Percentiles rank a stretch among this genome's conserved stretches.
Conservation (phyloP, 2,888 invertebrate species). For the Ommatoiulus sabulosus region DNA sequence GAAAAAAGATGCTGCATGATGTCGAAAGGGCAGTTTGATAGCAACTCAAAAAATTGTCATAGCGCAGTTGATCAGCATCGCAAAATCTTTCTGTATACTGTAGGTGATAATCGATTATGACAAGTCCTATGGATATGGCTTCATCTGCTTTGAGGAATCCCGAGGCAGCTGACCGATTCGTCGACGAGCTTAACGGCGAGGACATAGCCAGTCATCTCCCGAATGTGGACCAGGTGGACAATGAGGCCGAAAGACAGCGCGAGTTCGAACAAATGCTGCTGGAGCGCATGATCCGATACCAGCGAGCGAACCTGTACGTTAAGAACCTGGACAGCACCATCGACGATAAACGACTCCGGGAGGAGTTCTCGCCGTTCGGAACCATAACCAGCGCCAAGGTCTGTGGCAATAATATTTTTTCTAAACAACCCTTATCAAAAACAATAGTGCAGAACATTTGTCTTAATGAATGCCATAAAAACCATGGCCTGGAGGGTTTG, state of each 20-base stretch:
- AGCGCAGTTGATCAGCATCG: no score
- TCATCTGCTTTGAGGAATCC: conserved; percentile 97
- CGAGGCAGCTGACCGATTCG: conserved; percentile 94
- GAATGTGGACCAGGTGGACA: conserved; percentile 98
- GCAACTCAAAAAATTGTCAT: no score
- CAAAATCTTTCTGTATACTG: no score
- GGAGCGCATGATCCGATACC: conserved; percentile 84
- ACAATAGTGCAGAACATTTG: no score
- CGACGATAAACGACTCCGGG: conserved; percentile 94
- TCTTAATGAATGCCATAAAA: no score
- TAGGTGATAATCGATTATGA: conserved; percentile 88
- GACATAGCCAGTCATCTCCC: conserved; percentile 86
- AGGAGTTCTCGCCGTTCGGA: conserved; percentile 95
- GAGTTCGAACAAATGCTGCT: conserved; percentile 96
- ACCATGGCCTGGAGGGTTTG: no score
- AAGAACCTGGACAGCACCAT: conserved; percentile 99
- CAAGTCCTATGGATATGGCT: conserved; percentile 97
- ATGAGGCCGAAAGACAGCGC: conserved; percentile 98
- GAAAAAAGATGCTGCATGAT: no score
- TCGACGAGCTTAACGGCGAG: conserved; percentile 90
- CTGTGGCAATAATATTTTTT: no score
- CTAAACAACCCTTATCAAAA: no score
- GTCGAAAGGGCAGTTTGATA: no score
- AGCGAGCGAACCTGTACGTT: conserved; percentile 97
- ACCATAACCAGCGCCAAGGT: conserved; percentile 97